Percentiles rank a stretch among this genome's conserved stretches.
Evolutionary conservation across 2,888 invertebrate genomes (phyloP).

Genomic region (Doris montereyensis): DNA sequence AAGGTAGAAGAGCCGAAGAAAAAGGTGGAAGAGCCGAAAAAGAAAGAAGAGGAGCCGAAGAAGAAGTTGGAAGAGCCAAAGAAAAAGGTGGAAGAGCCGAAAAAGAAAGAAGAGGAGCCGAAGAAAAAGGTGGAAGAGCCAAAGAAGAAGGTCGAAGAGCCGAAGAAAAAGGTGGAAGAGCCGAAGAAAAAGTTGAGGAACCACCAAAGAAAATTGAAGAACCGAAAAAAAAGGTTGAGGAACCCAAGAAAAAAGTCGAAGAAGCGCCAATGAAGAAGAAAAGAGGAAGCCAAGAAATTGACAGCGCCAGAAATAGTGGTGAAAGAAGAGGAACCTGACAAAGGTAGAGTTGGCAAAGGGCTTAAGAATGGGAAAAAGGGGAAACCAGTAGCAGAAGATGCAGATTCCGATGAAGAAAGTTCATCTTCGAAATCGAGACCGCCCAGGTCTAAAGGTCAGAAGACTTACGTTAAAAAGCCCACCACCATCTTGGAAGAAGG

Average conservation of each 20-base stretch:
- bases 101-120: background rate
- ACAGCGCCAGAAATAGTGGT: conserved; percentile 52
- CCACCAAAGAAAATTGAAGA: conserved; percentile 35
- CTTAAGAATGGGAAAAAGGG: conserved; percentile 21
- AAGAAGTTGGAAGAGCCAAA: conserved; percentile 24
- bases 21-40: conserved; percentile 10
- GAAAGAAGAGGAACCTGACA: conserved; percentile 47
- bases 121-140: background rate
- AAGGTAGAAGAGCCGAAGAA: conserved; percentile 4
- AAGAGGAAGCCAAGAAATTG: conserved; percentile 24
- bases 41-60: conserved; percentile 24
- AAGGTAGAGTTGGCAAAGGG: background rate
- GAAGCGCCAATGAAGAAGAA: conserved; percentile 17
- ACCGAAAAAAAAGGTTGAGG: conserved; percentile 40
- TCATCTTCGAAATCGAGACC: background rate
- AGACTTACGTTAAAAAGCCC: conserved; percentile 58
- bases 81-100: conserved; percentile 21
- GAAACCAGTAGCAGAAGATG: conserved; percentile 2
- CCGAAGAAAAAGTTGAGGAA: conserved; percentile 40
- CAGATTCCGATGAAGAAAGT: conserved; percentile 19
- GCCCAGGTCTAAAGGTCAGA: conserved; percentile 50
- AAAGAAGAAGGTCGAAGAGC: background rate
- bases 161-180: conserved; percentile 20
- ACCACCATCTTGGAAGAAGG: conserved; percentile 57
- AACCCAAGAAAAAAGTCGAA: conserved; percentile 38